phyloP scores from a whole-genome alignment of 2,113 vertebrate genomes.

The Daubentonia madagascariensis region DNA sequence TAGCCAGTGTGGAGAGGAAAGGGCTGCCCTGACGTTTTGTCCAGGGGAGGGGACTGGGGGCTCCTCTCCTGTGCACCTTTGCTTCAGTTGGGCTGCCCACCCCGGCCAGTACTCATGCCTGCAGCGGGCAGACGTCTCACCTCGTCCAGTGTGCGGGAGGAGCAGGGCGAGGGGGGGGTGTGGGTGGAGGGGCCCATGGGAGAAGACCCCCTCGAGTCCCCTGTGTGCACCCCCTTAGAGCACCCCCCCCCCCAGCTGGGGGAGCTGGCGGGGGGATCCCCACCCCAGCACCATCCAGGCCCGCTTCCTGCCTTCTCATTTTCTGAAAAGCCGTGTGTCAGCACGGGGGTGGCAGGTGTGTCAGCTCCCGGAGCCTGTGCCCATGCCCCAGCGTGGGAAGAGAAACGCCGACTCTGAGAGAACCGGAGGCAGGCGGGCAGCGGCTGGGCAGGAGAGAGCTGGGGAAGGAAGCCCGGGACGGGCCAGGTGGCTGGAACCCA shows the following conservation, averaged over 20 bases:
- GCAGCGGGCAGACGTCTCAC: neutral
- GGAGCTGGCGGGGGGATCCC: neutral
- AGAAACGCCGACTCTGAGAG: slow-evolving; percentile 77
- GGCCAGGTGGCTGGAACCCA: neutral
- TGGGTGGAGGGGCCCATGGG: neutral
- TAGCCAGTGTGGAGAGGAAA: neutral
- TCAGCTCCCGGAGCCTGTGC: slow-evolving; percentile 91
- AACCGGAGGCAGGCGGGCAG: slow-evolving; percentile 75
- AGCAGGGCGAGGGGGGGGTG: neutral
- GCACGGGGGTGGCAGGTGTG: slow-evolving; percentile 94
- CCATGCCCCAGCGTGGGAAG: slow-evolving; percentile 85
- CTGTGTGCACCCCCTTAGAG: fast-evolving
- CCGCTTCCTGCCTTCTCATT: slow-evolving; percentile 67
- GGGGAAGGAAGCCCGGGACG: neutral
- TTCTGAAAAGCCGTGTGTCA: slow-evolving; percentile 91
- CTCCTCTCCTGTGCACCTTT: neutral
- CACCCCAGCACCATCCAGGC: neutral
- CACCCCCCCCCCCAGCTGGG: neutral
- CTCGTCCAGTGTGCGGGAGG: fast-evolving
- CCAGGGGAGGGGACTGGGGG: fast-evolving
- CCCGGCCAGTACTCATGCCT: neutral
- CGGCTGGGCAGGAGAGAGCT: neutral
- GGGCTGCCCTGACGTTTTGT: neutral
- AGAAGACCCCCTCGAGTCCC: neutral
- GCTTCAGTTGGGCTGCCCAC: too few species aligned